These are phyloP conservation scores for Mormyrus lacerda DNA, from an alignment of 2,113 vertebrate genomes.

Conservation along the genomic window DNA sequence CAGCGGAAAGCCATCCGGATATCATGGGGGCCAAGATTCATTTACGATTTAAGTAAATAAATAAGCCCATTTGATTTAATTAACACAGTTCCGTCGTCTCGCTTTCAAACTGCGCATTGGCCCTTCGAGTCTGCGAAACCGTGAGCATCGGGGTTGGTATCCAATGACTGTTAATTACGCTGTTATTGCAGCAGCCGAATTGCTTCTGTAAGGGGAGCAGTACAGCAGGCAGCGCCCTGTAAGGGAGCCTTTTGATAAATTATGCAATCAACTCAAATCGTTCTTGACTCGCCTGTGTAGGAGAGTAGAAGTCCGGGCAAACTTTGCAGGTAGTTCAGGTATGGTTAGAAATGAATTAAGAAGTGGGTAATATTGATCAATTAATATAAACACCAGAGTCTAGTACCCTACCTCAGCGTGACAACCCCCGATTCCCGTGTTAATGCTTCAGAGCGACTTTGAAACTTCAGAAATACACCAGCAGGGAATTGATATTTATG, in stretches of 20 bases:
- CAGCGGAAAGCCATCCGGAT: neutral
- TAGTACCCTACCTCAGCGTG: neutral
- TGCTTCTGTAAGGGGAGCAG: neutral
- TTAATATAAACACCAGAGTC: neutral
- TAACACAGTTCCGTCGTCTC: neutral
- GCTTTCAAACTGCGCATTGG: neutral
- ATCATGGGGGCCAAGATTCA: neutral
- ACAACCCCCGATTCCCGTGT: neutral
- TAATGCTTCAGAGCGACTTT: neutral
- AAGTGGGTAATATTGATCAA: neutral
- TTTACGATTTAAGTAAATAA: neutral
- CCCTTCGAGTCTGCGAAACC: neutral
- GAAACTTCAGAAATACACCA: neutral
- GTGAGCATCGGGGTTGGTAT: neutral
- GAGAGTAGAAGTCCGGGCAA: neutral
- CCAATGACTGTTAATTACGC: neutral
- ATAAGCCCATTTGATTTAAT: neutral
- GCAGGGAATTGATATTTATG: neutral
- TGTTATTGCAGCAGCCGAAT: neutral
- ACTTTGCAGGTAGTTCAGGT: neutral
- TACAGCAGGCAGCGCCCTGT: neutral
- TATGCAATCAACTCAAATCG: neutral
- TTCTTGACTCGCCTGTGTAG: neutral
- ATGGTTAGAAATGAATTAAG: neutral
- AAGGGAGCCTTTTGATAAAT: neutral